Conservation (phyloP, 2,888 invertebrate species). For the Kuschelorhynchus macadamiae region DNA sequence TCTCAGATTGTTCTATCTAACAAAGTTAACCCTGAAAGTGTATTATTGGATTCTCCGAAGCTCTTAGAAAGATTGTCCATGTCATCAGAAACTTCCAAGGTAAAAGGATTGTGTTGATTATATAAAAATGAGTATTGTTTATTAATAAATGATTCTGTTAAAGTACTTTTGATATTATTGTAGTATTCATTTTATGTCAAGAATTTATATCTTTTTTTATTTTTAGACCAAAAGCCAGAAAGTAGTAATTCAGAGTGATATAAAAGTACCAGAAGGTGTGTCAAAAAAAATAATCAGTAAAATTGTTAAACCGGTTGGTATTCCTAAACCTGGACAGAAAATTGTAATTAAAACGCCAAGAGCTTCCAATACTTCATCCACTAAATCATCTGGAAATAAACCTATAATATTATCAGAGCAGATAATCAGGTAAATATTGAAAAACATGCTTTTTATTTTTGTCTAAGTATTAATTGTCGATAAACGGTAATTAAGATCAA, state of each 20-base stretch:
- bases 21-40: constrained; percentile 39
- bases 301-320: constrained; percentile 15
- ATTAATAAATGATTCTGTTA: too few relatives aligned
- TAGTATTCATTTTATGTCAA: too few relatives aligned
- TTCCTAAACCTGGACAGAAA: constrained; percentile 46
- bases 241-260: constrained; percentile 36
- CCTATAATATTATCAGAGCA: constrained; percentile 66
- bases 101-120: constrained; percentile 5
- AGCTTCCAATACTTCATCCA: constrained; percentile 7
- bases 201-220: too few relatives aligned
- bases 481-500: too few relatives aligned
- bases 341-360: constrained; percentile 43
- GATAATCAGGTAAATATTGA: constrained; percentile 60
- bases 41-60: constrained; percentile 67
- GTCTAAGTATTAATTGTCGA: too few relatives aligned
- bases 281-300: constrained; percentile 32
- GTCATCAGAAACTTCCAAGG: constrained; percentile 27
- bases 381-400: constrained; percentile 55
- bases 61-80: constrained; percentile 71
- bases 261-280: constrained; percentile 28
- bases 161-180: too few relatives aligned
- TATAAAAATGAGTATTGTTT: too few relatives aligned
- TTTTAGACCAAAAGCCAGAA: constrained; percentile 22
- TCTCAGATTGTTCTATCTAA: constrained; percentile 57
- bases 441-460: too few relatives aligned